Conservation (phyloP, 2,888 invertebrate species). For the Allacma fusca region DNA sequence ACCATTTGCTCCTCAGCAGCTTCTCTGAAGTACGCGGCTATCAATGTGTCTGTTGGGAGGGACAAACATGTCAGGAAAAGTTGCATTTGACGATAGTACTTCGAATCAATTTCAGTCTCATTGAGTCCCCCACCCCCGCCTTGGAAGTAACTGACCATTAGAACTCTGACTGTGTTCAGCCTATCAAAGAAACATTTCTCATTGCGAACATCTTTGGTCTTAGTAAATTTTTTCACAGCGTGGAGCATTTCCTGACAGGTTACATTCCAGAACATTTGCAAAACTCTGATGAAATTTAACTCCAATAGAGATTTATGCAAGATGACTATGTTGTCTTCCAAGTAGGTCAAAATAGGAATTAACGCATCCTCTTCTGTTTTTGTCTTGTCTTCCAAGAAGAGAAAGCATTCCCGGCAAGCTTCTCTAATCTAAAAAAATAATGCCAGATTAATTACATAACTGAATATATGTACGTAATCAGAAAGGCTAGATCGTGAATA, state of each 20-base stretch:
- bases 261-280: slow-evolving; percentile 56
- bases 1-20: slow-evolving; percentile 51
- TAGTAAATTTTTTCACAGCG: slow-evolving; percentile 24
- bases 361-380: slow-evolving; percentile 44
- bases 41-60: slow-evolving; percentile 48
- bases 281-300: slow-evolving; percentile 52
- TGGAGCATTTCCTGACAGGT: slow-evolving; percentile 48
- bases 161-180: slow-evolving; percentile 43
- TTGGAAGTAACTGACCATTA: slow-evolving; percentile 50
- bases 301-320: slow-evolving; percentile 51
- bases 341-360: slow-evolving; percentile 50
- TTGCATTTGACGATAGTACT: slow-evolving; percentile 41
- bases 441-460: too few species aligned
- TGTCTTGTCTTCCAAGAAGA: slow-evolving; percentile 10
- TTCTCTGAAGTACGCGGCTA: slow-evolving; percentile 49
- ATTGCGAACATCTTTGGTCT: slow-evolving; percentile 32
- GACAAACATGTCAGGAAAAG: slow-evolving; percentile 45
- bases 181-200: slow-evolving; percentile 46
- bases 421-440: slow-evolving; percentile 37
- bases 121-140: slow-evolving; percentile 53
- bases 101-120: slow-evolving; percentile 47
- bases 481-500: too few species aligned
- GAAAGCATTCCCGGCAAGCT: slow-evolving; percentile 24
- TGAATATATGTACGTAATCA: too few species aligned
- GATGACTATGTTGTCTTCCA: slow-evolving; percentile 53